Percentiles rank a stretch among this genome's conserved stretches.
Conservation (phyloP, 1,140 invertebrate genomes). For the Arion vulgaris region DNA sequence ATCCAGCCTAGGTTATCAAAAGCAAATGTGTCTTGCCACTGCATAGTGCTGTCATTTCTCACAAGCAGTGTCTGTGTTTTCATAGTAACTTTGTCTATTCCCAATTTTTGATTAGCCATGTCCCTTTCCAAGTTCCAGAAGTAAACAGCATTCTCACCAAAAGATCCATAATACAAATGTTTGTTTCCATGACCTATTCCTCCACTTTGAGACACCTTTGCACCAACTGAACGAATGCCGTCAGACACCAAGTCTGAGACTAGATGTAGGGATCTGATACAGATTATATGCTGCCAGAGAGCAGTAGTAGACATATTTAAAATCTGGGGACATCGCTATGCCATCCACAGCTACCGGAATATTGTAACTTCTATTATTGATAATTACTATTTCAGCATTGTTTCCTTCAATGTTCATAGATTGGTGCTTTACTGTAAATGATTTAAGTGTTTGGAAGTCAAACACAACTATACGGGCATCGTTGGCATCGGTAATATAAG, state of each 20-base stretch:
- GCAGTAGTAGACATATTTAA: constrained; percentile 52
- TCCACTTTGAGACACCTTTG: neutral
- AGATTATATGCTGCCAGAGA: constrained; percentile 39
- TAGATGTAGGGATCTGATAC: constrained; percentile 42
- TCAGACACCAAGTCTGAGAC: constrained; percentile 13
- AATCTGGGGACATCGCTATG: constrained; percentile 55
- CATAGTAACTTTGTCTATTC: neutral
- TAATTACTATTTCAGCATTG: constrained; percentile 2
- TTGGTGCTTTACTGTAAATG: constrained; percentile 42
- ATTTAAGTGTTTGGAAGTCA: constrained; percentile 35
- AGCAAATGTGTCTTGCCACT: constrained; percentile 9
- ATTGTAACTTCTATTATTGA: neutral
- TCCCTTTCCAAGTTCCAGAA: constrained; percentile 6
- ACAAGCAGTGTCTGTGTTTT: neutral
- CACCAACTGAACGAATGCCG: neutral
- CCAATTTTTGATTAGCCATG: neutral
- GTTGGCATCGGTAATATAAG: constrained; percentile 53
- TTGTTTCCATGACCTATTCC: neutral
- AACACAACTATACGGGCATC: constrained; percentile 47
- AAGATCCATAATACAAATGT: neutral
- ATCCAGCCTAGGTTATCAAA: neutral
- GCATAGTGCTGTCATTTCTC: neutral
- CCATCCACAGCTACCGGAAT: constrained; percentile 46
- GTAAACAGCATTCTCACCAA: neutral
- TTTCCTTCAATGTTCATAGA: constrained; percentile 45